phyloP scores from a whole-genome alignment of 1,140 invertebrate species.

The Drosophila guanche region DNA sequence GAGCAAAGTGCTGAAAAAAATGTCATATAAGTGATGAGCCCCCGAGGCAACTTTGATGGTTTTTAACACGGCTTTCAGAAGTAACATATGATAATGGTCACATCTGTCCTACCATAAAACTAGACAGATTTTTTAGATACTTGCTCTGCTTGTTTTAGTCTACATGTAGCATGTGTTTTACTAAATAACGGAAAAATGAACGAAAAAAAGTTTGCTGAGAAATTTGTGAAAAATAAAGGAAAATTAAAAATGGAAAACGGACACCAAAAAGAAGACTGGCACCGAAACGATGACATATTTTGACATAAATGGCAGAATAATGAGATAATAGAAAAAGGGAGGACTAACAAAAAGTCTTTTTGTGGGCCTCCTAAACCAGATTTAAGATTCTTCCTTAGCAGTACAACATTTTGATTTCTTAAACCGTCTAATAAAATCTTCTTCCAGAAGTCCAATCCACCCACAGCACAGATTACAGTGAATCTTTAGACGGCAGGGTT shows the following conservation, averaged over 20 bases:
- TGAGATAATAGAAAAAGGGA: no score
- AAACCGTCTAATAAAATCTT: no score
- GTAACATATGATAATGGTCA: slow-evolving; percentile 52
- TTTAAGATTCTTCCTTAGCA: no score
- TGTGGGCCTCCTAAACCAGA: no score
- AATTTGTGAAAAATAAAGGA: slow-evolving; percentile 13
- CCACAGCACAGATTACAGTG: no score
- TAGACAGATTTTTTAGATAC: slow-evolving; percentile 2
- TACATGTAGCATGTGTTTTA: slow-evolving; percentile 56
- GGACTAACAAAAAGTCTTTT: no score
- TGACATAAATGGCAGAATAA: background rate
- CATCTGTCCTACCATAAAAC: slow-evolving; percentile 21
- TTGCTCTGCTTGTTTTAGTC: slow-evolving; percentile 5
- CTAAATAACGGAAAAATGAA: slow-evolving; percentile 26
- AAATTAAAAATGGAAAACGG: slow-evolving; percentile 25
- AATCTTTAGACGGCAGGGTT: no score
- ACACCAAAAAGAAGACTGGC: background rate
- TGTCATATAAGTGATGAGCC: slow-evolving; percentile 29
- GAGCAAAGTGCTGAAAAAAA: slow-evolving; percentile 28
- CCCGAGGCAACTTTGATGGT: slow-evolving; percentile 31
- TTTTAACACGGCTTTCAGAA: no score
- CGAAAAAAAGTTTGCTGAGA: slow-evolving; percentile 10
- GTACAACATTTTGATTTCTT: no score
- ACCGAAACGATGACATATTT: background rate
- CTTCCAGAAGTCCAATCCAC: no score